Percentiles rank a stretch among this genome's conserved stretches.
phyloP scores from a whole-genome alignment of 2,797 vertebrate species.

The Eulemur mongoz region DNA sequence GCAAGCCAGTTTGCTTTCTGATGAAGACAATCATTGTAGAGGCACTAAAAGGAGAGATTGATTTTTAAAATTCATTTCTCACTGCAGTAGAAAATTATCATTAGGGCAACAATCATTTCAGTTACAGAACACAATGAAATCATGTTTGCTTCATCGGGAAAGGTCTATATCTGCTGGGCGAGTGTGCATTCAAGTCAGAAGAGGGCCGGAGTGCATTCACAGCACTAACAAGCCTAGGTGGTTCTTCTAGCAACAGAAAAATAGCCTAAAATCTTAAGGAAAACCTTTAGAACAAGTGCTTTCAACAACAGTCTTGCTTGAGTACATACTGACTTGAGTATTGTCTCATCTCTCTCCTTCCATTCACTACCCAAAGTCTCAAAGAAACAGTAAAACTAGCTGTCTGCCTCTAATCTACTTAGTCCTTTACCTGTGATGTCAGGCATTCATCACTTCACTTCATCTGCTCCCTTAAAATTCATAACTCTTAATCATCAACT shows the following conservation, averaged over 20 bases:
- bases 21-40: slow-evolving; percentile 51
- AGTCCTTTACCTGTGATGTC: not conserved
- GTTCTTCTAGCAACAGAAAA: not conserved
- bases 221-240: not conserved
- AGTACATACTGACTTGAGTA: not conserved
- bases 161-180: not conserved
- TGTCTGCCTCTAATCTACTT: not conserved
- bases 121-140: slow-evolving; percentile 8
- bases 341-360: not conserved
- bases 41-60: slow-evolving; percentile 52
- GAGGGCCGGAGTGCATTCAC: not conserved
- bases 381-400: not conserved
- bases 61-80: slow-evolving; percentile 64
- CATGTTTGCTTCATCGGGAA: not conserved
- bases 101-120: slow-evolving; percentile 40
- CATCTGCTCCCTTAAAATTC: not conserved
- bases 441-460: not conserved
- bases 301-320: not conserved
- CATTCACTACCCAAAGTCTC: not conserved
- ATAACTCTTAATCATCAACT: not conserved
- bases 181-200: not conserved
- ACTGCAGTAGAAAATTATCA: slow-evolving; percentile 49
- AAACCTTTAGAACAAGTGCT: not conserved
- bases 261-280: not conserved
- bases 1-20: slow-evolving; percentile 53